Conservation (phyloP, 1,140 invertebrate genomes). For the Physella acuta region DNA sequence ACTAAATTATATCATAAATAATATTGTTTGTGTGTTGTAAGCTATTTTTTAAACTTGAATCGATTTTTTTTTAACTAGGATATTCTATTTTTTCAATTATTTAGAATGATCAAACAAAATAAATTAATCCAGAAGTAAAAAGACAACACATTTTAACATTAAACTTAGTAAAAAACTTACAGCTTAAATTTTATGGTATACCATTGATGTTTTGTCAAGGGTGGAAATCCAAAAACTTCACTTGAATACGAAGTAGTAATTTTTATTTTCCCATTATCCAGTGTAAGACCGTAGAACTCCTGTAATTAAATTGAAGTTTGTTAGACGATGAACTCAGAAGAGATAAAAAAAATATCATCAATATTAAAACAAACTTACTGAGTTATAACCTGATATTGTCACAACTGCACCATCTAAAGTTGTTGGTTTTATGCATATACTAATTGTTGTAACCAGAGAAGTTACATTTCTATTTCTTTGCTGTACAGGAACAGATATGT, state of each 20-base stretch:
- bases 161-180: no score
- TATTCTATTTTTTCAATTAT: no score
- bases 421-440: conserved; percentile 2
- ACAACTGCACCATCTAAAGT: conserved; percentile 7
- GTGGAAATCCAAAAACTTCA: neutral
- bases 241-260: conserved; percentile 1
- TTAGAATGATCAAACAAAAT: no score
- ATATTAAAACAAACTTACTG: conserved; percentile 11
- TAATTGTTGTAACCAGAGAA: neutral
- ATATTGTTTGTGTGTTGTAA: no score
- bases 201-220: no score
- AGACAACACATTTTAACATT: no score
- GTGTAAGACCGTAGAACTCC: conserved; percentile 4
- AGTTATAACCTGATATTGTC: neutral
- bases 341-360: neutral
- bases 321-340: no score
- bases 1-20: no score
- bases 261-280: conserved; percentile 5
- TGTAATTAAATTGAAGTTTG: neutral
- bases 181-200: conserved; percentile 5
- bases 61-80: no score
- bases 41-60: no score
- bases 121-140: no score
- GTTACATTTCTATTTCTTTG: neutral
- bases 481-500: conserved; percentile 4